A percentile compares a stretch with the other conserved stretches of the same genome.
phyloP scores from a whole-genome alignment of 2,113 vertebrate species.

The Entosphenus tridentatus region DNA sequence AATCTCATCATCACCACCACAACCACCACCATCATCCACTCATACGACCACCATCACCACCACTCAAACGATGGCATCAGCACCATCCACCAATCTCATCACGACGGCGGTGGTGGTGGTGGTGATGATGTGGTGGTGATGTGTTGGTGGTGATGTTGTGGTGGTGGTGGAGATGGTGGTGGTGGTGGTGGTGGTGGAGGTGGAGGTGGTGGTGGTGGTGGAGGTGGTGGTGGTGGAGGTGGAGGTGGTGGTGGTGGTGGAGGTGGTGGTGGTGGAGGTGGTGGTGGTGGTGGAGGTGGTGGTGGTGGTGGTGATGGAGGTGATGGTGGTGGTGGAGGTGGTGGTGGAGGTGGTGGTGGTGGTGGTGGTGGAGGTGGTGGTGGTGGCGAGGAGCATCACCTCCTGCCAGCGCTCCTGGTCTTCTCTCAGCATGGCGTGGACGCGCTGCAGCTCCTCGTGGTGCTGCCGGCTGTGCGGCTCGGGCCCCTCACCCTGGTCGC shows the following conservation, averaged over 20 bases:
- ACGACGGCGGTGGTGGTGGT: background rate
- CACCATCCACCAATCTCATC: background rate
- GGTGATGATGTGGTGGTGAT: background rate
- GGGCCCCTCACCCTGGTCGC: too few species aligned
- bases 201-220: background rate
- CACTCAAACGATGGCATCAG: background rate
- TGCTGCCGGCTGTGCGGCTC: slow-evolving; percentile 60
- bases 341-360: background rate
- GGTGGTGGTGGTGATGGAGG: background rate
- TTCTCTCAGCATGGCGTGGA: slow-evolving; percentile 60
- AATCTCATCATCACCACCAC: background rate
- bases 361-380: background rate
- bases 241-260: background rate
- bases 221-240: background rate
- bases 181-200: background rate
- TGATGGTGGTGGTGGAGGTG: background rate
- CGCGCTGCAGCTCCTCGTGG: slow-evolving; percentile 59
- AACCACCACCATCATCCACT: background rate
- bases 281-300: background rate
- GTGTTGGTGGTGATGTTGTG: too few species aligned
- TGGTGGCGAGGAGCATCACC: slow-evolving; percentile 23
- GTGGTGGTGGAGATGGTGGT: background rate
- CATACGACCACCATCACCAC: background rate
- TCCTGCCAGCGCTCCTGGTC: slow-evolving; percentile 90
- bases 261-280: background rate